These are phyloP conservation scores for Drosophila anomalata DNA, from an alignment of 2,888 invertebrate genomes.

Conservation along the genomic window DNA sequence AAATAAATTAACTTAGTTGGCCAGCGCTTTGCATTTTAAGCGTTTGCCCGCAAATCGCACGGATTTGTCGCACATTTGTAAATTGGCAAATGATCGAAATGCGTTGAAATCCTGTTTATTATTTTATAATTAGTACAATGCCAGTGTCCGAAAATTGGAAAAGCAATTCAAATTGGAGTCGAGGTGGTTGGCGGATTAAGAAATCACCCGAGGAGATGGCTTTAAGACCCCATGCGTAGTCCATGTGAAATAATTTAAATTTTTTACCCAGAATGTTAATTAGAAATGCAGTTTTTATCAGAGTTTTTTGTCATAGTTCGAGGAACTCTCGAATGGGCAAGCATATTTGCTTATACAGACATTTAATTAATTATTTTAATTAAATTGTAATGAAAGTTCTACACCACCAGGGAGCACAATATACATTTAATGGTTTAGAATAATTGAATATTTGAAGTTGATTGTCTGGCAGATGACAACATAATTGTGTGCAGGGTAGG, in stretches of 20 bases:
- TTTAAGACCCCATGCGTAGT: neutral
- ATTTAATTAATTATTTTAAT: slow-evolving; percentile 64
- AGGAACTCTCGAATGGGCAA: neutral
- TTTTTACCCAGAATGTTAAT: slow-evolving; percentile 66
- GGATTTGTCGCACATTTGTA: slow-evolving; percentile 67
- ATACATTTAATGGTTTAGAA: slow-evolving; percentile 15
- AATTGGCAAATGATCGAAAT: slow-evolving; percentile 65
- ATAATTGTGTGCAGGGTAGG: slow-evolving; percentile 18
- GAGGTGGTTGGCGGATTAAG: slow-evolving; percentile 15
- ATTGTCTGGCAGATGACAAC: slow-evolving; percentile 9
- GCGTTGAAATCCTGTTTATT: slow-evolving; percentile 71
- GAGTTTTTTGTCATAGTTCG: slow-evolving; percentile 3
- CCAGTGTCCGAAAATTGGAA: slow-evolving; percentile 54
- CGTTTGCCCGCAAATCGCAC: slow-evolving; percentile 53
- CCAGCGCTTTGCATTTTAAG: slow-evolving; percentile 65
- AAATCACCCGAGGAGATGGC: neutral
- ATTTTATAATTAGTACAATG: slow-evolving; percentile 73
- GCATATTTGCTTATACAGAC: slow-evolving; percentile 29
- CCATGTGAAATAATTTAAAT: too few relatives aligned
- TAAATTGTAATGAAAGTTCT: slow-evolving; percentile 45
- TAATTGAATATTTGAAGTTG: slow-evolving; percentile 15
- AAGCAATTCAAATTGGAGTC: slow-evolving; percentile 48
- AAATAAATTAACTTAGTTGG: slow-evolving; percentile 72
- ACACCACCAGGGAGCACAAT: too few relatives aligned
- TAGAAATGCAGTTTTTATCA: slow-evolving; percentile 51